These are phyloP conservation scores for Pegea sp. DNA, from an alignment of 23 tunicate genomes.

Conservation along the genomic window DNA sequence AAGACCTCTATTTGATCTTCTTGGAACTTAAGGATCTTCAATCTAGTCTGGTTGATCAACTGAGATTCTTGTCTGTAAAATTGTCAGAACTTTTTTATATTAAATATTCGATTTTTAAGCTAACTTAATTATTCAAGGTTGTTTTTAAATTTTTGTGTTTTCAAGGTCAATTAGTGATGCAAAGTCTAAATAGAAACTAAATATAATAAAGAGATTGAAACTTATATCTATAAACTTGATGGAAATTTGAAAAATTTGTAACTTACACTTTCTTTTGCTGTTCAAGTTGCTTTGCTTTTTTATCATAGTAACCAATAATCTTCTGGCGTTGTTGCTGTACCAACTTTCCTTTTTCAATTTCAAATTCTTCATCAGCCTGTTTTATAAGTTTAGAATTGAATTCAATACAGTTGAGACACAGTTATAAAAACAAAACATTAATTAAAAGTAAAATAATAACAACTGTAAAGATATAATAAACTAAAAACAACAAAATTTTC, in stretches of 20 bases:
- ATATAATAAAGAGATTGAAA: too few species aligned
- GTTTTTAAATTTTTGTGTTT: too few species aligned
- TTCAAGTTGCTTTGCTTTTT: conserved; percentile 68
- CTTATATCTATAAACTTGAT: too few species aligned
- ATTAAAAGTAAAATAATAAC: too few species aligned
- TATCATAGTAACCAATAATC: conserved; percentile 35
- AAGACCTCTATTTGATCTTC: conserved; percentile 78
- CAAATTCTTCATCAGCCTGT: conserved; percentile 91
- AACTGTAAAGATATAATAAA: neutral
- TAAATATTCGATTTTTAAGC: too few species aligned
- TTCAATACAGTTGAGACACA: too few species aligned
- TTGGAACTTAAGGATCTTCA: conserved; percentile 41
- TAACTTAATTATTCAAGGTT: too few species aligned
- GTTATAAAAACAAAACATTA: too few species aligned
- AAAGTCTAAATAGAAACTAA: too few species aligned
- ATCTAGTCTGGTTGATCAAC: conserved; percentile 48
- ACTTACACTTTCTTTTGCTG: conserved; percentile 85
- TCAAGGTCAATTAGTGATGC: too few species aligned
- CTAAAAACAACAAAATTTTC: neutral
- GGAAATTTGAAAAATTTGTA: neutral
- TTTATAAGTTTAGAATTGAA: too few species aligned
- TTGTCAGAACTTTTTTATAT: neutral
- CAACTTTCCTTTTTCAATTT: conserved; percentile 68
- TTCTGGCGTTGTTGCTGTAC: conserved; percentile 82
- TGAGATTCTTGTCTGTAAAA: conserved; percentile 69